Base-by-base conservation (phyloP, 2,888 invertebrate species). In the Odontocerum albicorne region DNA sequence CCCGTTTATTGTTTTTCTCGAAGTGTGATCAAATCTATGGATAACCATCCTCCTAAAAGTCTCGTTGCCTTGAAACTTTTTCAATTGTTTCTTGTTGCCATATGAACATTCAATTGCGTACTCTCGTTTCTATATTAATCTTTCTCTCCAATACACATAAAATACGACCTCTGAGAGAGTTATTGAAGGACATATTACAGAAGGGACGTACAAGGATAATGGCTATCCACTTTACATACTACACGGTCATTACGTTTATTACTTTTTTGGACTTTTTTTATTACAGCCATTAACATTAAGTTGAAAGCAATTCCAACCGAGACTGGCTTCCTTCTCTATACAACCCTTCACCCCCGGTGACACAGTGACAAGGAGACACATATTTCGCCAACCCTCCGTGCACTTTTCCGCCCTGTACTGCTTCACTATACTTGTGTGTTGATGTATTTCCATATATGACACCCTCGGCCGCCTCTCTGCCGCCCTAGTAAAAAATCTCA, bases 291-390 rank as follows among this genome's bases (percentile, higher is more conserved):
- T 56, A 51, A 51, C 46, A 38, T 31, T 33, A 44, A 43, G 43
- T 43, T 31, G 16, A 49, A 49, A 33, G 49, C 49, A 40, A 49
- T 49, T 32, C 33, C 20, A 31, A 20, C 16, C 17, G 22, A 49
- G 49, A 49, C 49, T 49, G 6, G 27, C 27, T 47, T 47, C 47
- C 54, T 54, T 38, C 33, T 49, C 44, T 19, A 20, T 19, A 1
- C 47, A 49, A 55, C 60, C 58, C 60, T 42, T 61, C 52, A 40
- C 31, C 20, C 35, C 27, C 10, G 35, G 38, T 60, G 60, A 60
- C 60, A 60, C 56, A 60, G 50, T 60, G 57, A 58, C 55, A 49
- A 45, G 53, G 46, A 55, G 45, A 55, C 60, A 60, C 60, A 60
- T 45, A 57, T 57, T 42, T 39, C n/a, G 38, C 40, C 42, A 17